Evolutionary conservation across 1,140 invertebrate genomes (phyloP).

Genomic region (Pantala flavescens): DNA sequence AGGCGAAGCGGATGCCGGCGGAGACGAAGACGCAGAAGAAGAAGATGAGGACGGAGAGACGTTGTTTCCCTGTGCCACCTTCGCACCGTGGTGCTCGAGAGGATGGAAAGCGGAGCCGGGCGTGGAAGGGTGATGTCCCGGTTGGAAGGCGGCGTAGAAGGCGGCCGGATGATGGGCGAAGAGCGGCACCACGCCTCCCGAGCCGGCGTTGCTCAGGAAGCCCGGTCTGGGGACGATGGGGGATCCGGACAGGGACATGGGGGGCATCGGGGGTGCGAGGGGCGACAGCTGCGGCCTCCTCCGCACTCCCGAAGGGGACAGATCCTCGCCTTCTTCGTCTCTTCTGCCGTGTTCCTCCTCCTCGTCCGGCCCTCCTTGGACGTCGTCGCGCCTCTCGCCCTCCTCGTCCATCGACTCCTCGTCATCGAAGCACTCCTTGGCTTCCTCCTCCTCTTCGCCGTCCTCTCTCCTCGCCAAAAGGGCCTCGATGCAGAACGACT

Average conservation of each 20-base stretch:
- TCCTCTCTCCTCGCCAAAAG: slow-evolving; percentile 36
- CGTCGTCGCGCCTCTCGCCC: not conserved
- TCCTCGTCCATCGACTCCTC: not conserved
- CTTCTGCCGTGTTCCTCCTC: not conserved
- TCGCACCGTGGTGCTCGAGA: not conserved
- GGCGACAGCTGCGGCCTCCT: not conserved
- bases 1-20: not conserved
- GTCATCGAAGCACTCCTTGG: not conserved
- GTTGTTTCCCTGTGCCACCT: not conserved
- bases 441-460: not conserved
- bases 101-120: not conserved
- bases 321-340: not conserved
- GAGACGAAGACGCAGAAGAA: not conserved
- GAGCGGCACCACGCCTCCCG: not conserved
- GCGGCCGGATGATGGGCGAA: not conserved
- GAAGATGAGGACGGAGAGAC: not conserved
- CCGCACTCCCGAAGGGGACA: not conserved
- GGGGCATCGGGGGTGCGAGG: not conserved
- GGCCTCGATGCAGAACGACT: slow-evolving; percentile 52
- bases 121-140: not conserved
- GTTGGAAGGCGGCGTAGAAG: not conserved
- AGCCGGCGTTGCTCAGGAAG: not conserved
- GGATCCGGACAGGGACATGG: not conserved
- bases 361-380: not conserved
- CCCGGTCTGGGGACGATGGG: not conserved